Base-by-base conservation (phyloP, 92 coral and sea anemone species). In the Zoanthus sansibaricus region DNA sequence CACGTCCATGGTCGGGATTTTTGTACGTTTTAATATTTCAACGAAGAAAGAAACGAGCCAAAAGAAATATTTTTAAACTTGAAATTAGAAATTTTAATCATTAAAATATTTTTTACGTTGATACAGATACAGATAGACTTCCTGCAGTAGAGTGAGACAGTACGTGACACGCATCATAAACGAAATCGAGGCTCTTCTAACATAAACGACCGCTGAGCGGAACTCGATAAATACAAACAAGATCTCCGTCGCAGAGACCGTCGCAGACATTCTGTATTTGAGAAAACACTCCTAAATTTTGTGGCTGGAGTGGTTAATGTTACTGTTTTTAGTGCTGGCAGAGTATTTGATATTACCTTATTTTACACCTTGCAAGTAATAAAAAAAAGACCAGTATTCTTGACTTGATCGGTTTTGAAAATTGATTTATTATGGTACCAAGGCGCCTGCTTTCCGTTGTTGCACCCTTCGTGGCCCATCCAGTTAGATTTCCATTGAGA, bases 401-500 rank as follows among this genome's bases (percentile, higher is more conserved):
- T 76, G 61, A 21, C 62, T 9, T 4, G 17, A 56, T 0, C 17
- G 20, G 25, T 17, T 76, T 49, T 3, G 61, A 6, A 49, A 49
- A 49, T 49, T 37, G 4, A 37, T 37, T 49, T 21, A 74, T 46
- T 12, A 77, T 79, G 84, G 15, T 61, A 59, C 7, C 72, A 1
- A 61, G 32, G 9, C 72, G 84, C 56, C 84, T 79, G 18, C 68
- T 54, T 54, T 13, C 47, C 15, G 20, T 17, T 9, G 4, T 37
- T 37, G 42, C 42, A 37, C 42, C 42, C 4, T 48, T 79, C 61
- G 9, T 32, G 55, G 55, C 55, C 55, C 55, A 49, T 49, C 55
- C 84, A 44, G 73, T 62, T 5, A 62, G 84, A 79, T 62, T 45
- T 46, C 72, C 84, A 1, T 11, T 32, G 6, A 79, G 37, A 25